Evolutionary conservation across 2,888 invertebrate genomes (phyloP).

Genomic region (Pristionchus exspectatus): DNA sequence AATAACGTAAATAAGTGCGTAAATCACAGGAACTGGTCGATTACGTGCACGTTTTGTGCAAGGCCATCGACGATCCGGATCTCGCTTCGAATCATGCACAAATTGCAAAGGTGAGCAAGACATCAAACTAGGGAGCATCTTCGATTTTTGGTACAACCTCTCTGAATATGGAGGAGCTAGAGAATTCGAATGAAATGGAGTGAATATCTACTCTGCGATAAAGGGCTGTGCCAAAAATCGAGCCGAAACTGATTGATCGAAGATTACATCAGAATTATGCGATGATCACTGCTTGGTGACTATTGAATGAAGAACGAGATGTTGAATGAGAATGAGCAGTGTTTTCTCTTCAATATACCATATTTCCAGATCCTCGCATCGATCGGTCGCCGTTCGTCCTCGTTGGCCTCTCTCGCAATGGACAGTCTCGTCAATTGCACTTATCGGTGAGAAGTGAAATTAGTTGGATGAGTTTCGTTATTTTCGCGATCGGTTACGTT

Average conservation of each 20-base stretch:
- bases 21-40: constrained; percentile 45
- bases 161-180: no score
- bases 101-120: constrained; percentile 46
- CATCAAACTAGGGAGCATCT: no score
- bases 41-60: constrained; percentile 36
- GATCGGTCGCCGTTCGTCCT: constrained; percentile 68
- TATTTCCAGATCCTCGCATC: constrained; percentile 68
- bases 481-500: neutral
- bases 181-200: no score
- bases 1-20: neutral
- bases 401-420: constrained; percentile 67
- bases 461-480: neutral
- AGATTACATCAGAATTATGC: neutral
- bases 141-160: no score
- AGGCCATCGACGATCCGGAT: constrained; percentile 44
- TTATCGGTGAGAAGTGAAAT: constrained; percentile 10
- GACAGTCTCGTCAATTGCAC: constrained; percentile 62
- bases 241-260: neutral
- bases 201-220: no score
- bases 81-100: constrained; percentile 52
- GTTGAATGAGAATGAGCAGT: no score
- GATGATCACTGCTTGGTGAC: no score
- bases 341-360: no score
- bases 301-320: no score
- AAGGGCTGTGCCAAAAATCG: no score